Conservation (phyloP, 2,113 vertebrate species). For the Dipodomys stephensi region DNA sequence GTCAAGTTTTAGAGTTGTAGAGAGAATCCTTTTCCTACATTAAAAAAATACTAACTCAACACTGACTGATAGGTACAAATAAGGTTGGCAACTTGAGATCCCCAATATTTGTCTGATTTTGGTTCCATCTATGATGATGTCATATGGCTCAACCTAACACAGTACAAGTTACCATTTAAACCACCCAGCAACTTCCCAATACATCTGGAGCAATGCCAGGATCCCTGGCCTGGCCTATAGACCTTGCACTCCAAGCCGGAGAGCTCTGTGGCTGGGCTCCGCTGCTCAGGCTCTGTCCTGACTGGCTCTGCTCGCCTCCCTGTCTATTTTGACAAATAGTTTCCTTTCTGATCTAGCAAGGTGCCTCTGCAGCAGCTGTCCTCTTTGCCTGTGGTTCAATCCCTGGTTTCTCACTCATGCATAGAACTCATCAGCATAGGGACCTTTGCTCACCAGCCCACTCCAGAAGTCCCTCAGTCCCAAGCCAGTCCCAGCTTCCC, state of each 20-base stretch:
- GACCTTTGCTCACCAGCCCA: rapidly evolving
- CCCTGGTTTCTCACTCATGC: neutral
- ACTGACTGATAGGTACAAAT: neutral
- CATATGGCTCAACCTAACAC: neutral
- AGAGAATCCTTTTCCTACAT: neutral
- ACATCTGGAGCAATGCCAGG: neutral
- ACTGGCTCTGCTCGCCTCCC: neutral
- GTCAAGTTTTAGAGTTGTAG: neutral
- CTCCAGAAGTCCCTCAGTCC: neutral
- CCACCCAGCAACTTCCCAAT: neutral
- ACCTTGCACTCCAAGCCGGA: neutral
- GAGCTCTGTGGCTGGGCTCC: neutral
- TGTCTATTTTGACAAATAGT: neutral
- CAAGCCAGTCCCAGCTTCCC: neutral
- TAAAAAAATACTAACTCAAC: neutral
- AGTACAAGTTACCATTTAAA: neutral
- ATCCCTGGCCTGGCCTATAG: neutral
- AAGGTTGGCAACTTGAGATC: neutral
- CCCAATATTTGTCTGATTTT: too few species aligned
- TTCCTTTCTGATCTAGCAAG: neutral
- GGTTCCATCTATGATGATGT: too few species aligned
- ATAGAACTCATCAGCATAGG: neutral
- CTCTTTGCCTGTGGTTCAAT: neutral
- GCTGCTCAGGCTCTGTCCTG: too few species aligned
- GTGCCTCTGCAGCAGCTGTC: neutral